Evolutionary conservation across 2,888 invertebrate species (phyloP), one percentile per base, ranked within the genome.

Genomic region (Margaritifera margaritifera): DNA sequence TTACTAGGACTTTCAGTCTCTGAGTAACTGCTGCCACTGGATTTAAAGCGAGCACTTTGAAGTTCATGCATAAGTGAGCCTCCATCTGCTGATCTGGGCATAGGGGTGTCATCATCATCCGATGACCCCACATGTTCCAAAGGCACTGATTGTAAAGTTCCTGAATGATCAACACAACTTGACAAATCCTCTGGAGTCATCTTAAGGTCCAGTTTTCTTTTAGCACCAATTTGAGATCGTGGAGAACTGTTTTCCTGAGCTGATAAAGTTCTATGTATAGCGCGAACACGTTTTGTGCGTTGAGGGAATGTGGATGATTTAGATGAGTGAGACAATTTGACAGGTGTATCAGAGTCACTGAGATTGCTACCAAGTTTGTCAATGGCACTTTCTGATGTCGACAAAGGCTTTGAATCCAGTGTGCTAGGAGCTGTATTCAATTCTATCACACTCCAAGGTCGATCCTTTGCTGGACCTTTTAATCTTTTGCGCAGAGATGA

Each of bases 381-480:
- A 74, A 96, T 91, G 27, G 96, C 96, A 1, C 96, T 95, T 90
- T 97, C 96, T 4, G 96, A 96, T 78, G 95, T 95, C 6, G 96
- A 96, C 90, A 95, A 94, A 80, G 93, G 93, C 68, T 92, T 90
- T 74, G 90, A 78, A 63, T 87, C 88, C 25, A 83, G 73, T 6
- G 89, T 86, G 0, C 90, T 90, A 87, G 57, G 86, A 72, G 94
- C 90, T 87, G 95, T 95, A 20, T 95, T 94, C 54, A 96, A 92
- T 82, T 95, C 96, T 11, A 96, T 95, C 8, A 96, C 95, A 72
- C 96, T 96, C 95, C 96, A 96, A 0, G 96, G 96, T 60, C 96
- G 92, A 60, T 86, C 85, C 67, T 81, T 64, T 15, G 64, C 68
- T 59, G 64, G 69, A 50, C 70, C 64, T 71, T 76, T 75, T 27